These are phyloP conservation scores for Melangyna quadrimaculata DNA, from an alignment of 2,888 invertebrate species.

Conservation along the genomic window DNA sequence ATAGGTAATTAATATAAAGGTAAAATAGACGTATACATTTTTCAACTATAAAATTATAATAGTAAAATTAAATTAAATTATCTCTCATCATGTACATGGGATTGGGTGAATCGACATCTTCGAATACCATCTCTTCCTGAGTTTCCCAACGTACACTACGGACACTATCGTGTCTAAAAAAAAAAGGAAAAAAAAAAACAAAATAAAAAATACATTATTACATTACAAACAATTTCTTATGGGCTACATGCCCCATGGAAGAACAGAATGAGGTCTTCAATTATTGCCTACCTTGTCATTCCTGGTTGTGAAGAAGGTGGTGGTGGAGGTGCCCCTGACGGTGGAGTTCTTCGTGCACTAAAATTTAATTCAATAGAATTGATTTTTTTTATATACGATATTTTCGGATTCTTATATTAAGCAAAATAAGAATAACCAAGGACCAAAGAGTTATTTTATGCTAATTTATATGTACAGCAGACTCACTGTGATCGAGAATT, in stretches of 20 bases:
- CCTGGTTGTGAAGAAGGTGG: slow-evolving; percentile 78
- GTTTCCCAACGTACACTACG: slow-evolving; percentile 79
- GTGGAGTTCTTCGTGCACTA: slow-evolving; percentile 79
- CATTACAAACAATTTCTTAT: too few relatives aligned
- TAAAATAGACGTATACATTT: slow-evolving; percentile 3
- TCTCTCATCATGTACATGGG: slow-evolving; percentile 74
- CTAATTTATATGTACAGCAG: background rate
- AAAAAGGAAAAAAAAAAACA: background rate
- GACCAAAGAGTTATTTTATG: too few relatives aligned
- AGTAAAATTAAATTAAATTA: slow-evolving; percentile 61
- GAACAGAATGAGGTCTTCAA: too few relatives aligned
- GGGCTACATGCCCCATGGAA: too few relatives aligned
- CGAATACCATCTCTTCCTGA: slow-evolving; percentile 78
- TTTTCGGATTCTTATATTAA: background rate
- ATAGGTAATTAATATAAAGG: background rate
- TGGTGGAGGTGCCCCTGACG: slow-evolving; percentile 78
- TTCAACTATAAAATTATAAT: background rate
- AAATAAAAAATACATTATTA: slow-evolving; percentile 20
- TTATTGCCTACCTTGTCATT: slow-evolving; percentile 77
- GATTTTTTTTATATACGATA: background rate
- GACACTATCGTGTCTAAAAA: slow-evolving; percentile 75
- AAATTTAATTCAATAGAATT: background rate
- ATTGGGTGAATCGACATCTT: slow-evolving; percentile 78
- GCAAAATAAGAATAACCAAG: background rate
- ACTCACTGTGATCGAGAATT: slow-evolving; percentile 64